Percentiles rank a stretch among this genome's conserved stretches.
Evolutionary conservation across 2,797 vertebrate species (phyloP).

Genomic region (Avahi laniger): DNA sequence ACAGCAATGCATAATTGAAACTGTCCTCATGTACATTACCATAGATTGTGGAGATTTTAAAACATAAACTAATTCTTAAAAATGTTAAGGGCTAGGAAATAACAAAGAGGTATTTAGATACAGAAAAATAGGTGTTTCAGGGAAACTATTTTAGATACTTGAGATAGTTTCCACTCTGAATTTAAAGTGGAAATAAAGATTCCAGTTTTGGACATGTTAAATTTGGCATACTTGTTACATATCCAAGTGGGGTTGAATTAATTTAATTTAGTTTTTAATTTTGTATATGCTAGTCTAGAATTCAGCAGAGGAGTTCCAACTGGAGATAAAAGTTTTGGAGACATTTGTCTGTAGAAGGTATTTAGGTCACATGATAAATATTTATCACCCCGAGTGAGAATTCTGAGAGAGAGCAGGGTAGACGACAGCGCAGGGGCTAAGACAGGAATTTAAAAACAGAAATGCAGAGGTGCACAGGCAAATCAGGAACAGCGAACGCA

Average conservation of each 20-base stretch:
- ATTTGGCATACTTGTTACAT: neutral
- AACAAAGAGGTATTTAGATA: neutral
- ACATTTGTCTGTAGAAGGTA: neutral
- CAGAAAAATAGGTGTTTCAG: neutral
- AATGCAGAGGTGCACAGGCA: neutral
- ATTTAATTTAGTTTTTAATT: neutral
- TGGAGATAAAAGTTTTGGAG: neutral
- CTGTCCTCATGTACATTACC: neutral
- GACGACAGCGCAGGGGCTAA: neutral
- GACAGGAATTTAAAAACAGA: neutral
- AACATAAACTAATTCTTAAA: neutral
- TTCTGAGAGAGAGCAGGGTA: neutral
- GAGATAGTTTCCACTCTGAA: neutral
- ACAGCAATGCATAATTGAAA: neutral
- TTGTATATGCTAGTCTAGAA: neutral
- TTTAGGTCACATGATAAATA: neutral
- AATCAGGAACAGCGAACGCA: neutral
- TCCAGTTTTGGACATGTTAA: neutral
- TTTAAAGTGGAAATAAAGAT: neutral
- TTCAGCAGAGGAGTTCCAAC: neutral
- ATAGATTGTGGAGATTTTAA: neutral
- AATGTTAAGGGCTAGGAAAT: neutral
- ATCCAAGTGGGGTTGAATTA: neutral
- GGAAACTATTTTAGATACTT: neutral
- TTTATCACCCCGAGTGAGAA: neutral